Percentiles rank a stretch among this genome's conserved stretches.
Conservation (phyloP, 1,140 invertebrate species). For the Anadara kagoshimensis region DNA sequence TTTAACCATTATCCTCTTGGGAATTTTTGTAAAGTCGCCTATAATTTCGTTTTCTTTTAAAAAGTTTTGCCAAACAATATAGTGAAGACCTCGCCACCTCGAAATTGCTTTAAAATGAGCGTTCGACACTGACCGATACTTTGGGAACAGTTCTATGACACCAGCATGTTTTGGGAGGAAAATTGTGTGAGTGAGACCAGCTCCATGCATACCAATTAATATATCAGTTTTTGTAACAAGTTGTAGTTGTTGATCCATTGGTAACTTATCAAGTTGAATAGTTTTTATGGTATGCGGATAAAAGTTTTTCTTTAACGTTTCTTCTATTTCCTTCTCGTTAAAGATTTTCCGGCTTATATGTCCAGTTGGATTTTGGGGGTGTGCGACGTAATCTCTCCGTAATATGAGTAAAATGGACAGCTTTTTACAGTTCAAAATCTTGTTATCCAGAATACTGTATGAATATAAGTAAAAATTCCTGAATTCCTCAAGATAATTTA, state of each 20-base stretch:
- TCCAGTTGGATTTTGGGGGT: slow-evolving; percentile 68
- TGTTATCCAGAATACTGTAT: slow-evolving; percentile 23
- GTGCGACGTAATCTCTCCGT: slow-evolving; percentile 67
- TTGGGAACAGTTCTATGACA: slow-evolving; percentile 90
- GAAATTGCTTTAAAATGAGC: slow-evolving; percentile 62
- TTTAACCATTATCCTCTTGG: too few species aligned
- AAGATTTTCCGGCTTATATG: slow-evolving; percentile 60
- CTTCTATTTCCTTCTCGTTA: slow-evolving; percentile 62
- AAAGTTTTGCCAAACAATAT: slow-evolving; percentile 58
- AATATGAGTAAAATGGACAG: slow-evolving; percentile 65
- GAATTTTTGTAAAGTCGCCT: slow-evolving; percentile 48
- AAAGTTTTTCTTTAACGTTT: slow-evolving; percentile 7
- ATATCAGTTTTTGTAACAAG: slow-evolving; percentile 84
- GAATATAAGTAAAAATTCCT: slow-evolving; percentile 59
- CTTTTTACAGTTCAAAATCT: slow-evolving; percentile 49
- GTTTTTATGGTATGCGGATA: slow-evolving; percentile 34
- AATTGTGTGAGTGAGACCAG: slow-evolving; percentile 94
- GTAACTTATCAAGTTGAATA: slow-evolving; percentile 52
- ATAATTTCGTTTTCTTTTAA: slow-evolving; percentile 48
- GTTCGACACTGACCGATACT: slow-evolving; percentile 52
- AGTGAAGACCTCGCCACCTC: slow-evolving; percentile 60
- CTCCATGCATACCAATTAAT: slow-evolving; percentile 97
- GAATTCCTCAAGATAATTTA: slow-evolving; percentile 65
- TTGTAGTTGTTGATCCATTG: slow-evolving; percentile 59
- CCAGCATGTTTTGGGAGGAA: slow-evolving; percentile 96